Conservation (phyloP, 2,797 vertebrate species). For the Acanthurus leucopareius region DNA sequence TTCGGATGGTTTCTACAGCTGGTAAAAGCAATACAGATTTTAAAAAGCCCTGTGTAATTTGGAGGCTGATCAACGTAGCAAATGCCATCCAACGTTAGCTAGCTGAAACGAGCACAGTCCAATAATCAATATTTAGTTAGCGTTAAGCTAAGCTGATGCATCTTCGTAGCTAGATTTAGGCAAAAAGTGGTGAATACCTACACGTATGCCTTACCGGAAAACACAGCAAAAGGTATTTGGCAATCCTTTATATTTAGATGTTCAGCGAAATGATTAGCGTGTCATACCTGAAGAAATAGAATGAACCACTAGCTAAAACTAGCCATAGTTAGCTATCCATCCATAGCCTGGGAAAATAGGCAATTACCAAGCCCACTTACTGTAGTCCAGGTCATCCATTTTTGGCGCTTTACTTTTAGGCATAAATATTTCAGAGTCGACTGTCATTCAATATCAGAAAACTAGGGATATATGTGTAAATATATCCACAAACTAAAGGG, state of each 20-base stretch:
- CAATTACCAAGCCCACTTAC: slow-evolving; percentile 79
- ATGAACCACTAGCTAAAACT: slow-evolving; percentile 37
- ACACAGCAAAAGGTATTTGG: rapidly evolving
- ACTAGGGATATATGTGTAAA: slow-evolving; percentile 85
- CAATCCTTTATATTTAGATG: neutral
- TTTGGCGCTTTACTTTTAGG: slow-evolving; percentile 91
- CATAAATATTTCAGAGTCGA: slow-evolving; percentile 90
- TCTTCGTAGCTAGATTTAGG: too few species aligned
- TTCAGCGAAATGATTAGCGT: neutral
- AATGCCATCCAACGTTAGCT: slow-evolving; percentile 24
- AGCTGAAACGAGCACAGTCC: slow-evolving; percentile 24
- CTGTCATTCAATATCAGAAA: slow-evolving; percentile 88
- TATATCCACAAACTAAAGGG: slow-evolving; percentile 82
- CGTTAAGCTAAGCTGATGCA: slow-evolving; percentile 23
- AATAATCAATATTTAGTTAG: slow-evolving; percentile 57
- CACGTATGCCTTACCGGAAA: rapidly evolving
- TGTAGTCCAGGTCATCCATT: slow-evolving; percentile 92
- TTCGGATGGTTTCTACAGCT: neutral
- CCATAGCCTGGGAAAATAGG: slow-evolving; percentile 37
- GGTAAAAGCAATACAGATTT: neutral
- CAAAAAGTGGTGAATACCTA: neutral
- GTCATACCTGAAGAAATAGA: slow-evolving; percentile 48
- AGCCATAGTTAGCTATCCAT: slow-evolving; percentile 63
- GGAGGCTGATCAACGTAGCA: neutral
- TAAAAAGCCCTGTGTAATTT: neutral